phyloP scores from a whole-genome alignment of 2,797 vertebrate species.

The Pagetopsis macropterus region DNA sequence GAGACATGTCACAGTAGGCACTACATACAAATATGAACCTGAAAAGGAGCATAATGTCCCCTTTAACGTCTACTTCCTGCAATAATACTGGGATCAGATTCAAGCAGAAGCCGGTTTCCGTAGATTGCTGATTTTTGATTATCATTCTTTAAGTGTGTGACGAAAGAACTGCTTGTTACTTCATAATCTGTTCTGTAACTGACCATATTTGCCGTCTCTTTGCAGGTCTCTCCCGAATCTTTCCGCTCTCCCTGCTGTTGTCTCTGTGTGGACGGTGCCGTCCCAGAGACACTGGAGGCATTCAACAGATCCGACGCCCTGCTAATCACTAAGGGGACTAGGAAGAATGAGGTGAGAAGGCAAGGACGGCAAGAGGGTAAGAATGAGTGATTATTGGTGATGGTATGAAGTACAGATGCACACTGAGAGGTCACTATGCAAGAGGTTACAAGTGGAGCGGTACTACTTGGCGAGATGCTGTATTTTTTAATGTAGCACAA shows the following conservation, averaged over 20 bases:
- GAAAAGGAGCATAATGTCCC: no score
- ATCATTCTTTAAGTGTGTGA: background rate
- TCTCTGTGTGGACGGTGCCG: conserved; percentile 73
- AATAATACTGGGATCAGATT: background rate
- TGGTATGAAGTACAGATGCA: conserved; percentile 36
- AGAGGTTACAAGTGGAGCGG: conserved; percentile 2
- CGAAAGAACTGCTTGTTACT: conserved; percentile 7
- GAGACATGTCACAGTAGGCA: no score
- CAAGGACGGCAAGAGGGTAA: conserved; percentile 37
- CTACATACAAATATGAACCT: no score
- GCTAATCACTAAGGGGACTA: conserved; percentile 79
- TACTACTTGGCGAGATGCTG: conserved; percentile 22
- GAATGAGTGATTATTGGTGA: conserved; percentile 37
- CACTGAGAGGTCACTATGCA: conserved; percentile 9
- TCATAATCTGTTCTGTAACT: conserved; percentile 32
- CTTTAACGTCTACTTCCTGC: background rate
- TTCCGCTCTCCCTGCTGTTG: conserved; percentile 83
- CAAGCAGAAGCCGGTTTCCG: background rate
- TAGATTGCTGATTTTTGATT: background rate
- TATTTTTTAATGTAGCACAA: conserved; percentile 32
- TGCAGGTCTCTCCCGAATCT: conserved; percentile 81
- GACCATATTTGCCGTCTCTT: conserved; percentile 80
- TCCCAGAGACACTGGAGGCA: conserved; percentile 67
- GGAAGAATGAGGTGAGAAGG: conserved; percentile 82
- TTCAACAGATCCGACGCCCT: conserved; percentile 81